Percentiles rank a stretch among this genome's conserved stretches.
These are phyloP conservation scores for Ranitomeya variabilis DNA, from an alignment of 2,113 vertebrate genomes.

Conservation along the genomic window DNA sequence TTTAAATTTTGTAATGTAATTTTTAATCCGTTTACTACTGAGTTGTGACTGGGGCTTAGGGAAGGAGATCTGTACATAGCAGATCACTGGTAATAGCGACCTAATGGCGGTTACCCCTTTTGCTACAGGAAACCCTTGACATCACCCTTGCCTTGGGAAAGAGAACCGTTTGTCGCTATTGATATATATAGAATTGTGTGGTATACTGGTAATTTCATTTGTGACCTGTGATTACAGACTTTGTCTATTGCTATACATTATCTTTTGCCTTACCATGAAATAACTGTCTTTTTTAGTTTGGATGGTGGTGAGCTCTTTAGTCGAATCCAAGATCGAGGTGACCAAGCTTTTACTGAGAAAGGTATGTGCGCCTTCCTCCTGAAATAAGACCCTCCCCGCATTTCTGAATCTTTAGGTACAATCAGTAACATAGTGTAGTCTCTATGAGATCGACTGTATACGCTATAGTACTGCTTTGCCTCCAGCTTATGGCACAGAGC, in stretches of 20 bases:
- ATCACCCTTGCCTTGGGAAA: too few relatives aligned
- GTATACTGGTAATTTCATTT: not conserved
- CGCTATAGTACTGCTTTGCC: not conserved
- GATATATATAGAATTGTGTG: too few relatives aligned
- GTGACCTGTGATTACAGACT: not conserved
- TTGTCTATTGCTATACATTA: not conserved
- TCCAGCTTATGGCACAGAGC: not conserved
- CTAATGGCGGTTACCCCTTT: too few relatives aligned
- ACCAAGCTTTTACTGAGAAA: slow-evolving; percentile 97
- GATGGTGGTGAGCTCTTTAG: slow-evolving; percentile 96
- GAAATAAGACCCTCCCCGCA: not conserved
- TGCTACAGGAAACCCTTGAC: too few relatives aligned
- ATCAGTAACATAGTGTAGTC: not conserved
- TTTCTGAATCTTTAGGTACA: not conserved
- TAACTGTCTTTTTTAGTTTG: slow-evolving; percentile 78
- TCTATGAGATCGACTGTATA: too few relatives aligned
- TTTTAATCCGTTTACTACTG: too few relatives aligned
- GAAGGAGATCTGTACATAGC: too few relatives aligned
- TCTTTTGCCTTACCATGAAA: not conserved
- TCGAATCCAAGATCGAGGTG: slow-evolving; percentile 94
- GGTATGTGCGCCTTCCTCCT: slow-evolving; percentile 69
- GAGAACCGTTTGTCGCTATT: too few relatives aligned
- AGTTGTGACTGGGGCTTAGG: too few relatives aligned
- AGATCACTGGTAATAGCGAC: too few relatives aligned
- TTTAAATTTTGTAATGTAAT: too few relatives aligned